Evolutionary conservation across 2,888 invertebrate species (phyloP).

Genomic region (Malachius bipustulatus): DNA sequence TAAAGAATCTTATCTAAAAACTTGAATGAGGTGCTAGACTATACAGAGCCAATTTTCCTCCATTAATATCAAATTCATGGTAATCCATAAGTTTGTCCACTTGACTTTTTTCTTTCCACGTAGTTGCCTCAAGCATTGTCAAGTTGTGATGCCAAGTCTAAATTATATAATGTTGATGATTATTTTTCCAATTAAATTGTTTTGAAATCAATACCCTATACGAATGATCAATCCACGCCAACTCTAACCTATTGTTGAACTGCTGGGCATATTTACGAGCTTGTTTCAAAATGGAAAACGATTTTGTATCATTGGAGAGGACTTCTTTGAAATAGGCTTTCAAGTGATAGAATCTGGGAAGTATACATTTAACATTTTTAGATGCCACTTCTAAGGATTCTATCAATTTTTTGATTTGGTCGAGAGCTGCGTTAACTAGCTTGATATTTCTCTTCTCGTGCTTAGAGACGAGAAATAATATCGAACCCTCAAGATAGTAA

Average conservation of each 20-base stretch:
- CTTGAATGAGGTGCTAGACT: constrained; percentile 25
- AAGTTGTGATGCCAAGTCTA: constrained; percentile 45
- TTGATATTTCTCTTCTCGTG: constrained; percentile 28
- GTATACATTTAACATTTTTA: constrained; percentile 25
- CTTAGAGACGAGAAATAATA: constrained; percentile 40
- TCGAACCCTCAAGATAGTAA: constrained; percentile 44
- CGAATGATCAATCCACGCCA: constrained; percentile 42
- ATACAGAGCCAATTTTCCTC: constrained; percentile 26
- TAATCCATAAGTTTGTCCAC: constrained; percentile 36
- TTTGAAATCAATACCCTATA: constrained; percentile 34
- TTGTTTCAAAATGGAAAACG: constrained; percentile 35
- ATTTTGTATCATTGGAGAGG: constrained; percentile 34
- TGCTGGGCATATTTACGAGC: constrained; percentile 34
- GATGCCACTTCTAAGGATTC: constrained; percentile 24
- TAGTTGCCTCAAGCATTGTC: constrained; percentile 34
- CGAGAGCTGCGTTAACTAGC: constrained; percentile 23
- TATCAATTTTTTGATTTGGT: constrained; percentile 28
- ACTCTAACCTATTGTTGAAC: constrained; percentile 35
- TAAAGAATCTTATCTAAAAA: too few species aligned
- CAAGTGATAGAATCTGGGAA: constrained; percentile 40
- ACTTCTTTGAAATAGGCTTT: constrained; percentile 43
- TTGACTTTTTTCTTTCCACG: constrained; percentile 42
- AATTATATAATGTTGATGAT: constrained; percentile 14
- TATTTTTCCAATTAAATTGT: constrained; percentile 15
- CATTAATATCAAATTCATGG: constrained; percentile 36